A percentile compares a stretch with the other conserved stretches of the same genome.
Evolutionary conservation across 2,888 invertebrate genomes (phyloP).

Genomic region (Drosophila longiperda): DNA sequence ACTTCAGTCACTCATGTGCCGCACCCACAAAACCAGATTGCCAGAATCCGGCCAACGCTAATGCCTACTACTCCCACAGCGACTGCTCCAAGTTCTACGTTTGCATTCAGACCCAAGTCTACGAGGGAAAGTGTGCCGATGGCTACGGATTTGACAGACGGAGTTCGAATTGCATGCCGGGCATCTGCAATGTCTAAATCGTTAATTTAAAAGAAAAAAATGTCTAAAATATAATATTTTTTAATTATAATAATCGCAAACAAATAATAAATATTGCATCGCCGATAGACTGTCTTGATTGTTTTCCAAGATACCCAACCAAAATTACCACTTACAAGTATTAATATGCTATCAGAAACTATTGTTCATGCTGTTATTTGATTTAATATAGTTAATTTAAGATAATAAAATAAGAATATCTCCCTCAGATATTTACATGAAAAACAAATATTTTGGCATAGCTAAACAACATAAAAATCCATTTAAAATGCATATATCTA

Average conservation of each 20-base stretch:
- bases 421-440: background rate
- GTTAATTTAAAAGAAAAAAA: background rate
- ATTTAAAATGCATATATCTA: background rate
- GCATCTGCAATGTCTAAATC: slow-evolving; percentile 13
- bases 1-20: slow-evolving; percentile 12
- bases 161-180: slow-evolving; percentile 23
- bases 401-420: no score
- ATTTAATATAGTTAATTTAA: no score
- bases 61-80: slow-evolving; percentile 29
- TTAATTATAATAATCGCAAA: background rate
- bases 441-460: background rate
- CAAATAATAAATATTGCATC: background rate
- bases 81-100: slow-evolving; percentile 33
- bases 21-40: slow-evolving; percentile 22
- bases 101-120: slow-evolving; percentile 23
- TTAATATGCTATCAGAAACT: background rate
- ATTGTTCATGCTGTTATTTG: no score
- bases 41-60: slow-evolving; percentile 23
- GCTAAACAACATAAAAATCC: no score
- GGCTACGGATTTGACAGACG: slow-evolving; percentile 31
- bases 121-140: slow-evolving; percentile 31
- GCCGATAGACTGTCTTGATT: background rate
- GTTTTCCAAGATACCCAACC: background rate
- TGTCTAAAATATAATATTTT: background rate
- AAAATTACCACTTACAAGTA: background rate